Conservation (phyloP, 1,140 invertebrate species). For the Polypedilum vanderplanki region DNA sequence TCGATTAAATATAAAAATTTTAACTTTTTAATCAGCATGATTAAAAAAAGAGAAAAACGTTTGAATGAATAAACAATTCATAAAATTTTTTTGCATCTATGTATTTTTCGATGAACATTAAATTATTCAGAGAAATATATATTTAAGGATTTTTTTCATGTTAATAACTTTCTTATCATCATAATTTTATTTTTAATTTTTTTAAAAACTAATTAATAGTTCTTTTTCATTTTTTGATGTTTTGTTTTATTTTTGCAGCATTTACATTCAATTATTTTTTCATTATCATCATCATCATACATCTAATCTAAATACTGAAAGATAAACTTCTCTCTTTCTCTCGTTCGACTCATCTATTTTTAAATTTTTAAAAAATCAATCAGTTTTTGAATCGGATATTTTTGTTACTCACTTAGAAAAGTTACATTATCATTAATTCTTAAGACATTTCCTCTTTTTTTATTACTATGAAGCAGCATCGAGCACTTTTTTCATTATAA, state of each 20-base stretch:
- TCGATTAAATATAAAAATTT: constrained; percentile 1
- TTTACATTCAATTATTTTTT: background rate
- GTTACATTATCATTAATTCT: background rate
- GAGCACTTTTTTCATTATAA: background rate
- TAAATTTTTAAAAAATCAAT: background rate
- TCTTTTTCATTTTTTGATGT: background rate
- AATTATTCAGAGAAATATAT: constrained; percentile 5
- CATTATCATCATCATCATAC: background rate
- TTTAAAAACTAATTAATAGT: constrained; percentile 9
- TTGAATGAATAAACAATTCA: no score
- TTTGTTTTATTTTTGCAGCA: background rate
- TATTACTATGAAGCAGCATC: constrained; percentile 11
- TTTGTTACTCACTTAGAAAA: background rate
- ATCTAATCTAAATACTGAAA: constrained; percentile 9
- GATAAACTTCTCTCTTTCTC: background rate
- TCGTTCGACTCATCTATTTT: background rate
- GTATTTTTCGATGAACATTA: background rate
- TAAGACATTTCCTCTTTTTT: background rate
- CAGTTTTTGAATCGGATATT: background rate
- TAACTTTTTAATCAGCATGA: background rate
- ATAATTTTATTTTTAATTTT: background rate
- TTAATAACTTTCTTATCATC: background rate
- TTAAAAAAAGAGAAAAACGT: background rate
- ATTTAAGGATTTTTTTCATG: background rate
- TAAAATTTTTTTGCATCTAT: no score